Base-by-base conservation (phyloP, 1,140 invertebrate species). In the Micrasema longulum region DNA sequence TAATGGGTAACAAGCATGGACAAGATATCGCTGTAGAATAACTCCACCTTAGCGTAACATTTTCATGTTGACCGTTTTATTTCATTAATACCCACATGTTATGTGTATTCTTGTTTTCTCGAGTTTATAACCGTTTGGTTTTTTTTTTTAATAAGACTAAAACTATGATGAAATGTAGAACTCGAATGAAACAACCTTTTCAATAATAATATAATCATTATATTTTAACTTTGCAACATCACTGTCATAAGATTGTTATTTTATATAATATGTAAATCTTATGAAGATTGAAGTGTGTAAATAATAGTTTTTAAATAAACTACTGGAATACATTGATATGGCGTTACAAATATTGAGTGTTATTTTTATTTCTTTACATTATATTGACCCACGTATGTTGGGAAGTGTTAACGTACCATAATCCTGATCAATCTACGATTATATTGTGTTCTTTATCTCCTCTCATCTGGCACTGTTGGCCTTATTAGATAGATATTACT, bases 241-340 rank as follows among this genome's bases (percentile, higher is more conserved):
- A 55, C 60, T 70, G 55, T 70, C 68, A 70, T 63, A 62, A 62
- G 68, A 70, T 60, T 50, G 50, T 70, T 70, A 70, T 70, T 70
- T 70, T 70, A 53, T 64, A 41, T 53, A 53, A 53, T 69, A 71
- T 65, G 69, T 62, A 60, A 65, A 71, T 71, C 69, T 71, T 71
- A 71, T 66, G 69, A 65, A 64, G 50, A 55, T 71, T 47, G 69
- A 71, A 64, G 69, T 71, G 50, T 71, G 69, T 71, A 71, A 71
- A 71, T 71, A 71, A 71, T 65, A 65, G 63, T 65, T 71, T 71
- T 70, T 65, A 65, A 71, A 71, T 66, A 66, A 71, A 63, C 57
- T 70, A 70, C 45, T 63, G 68, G 57, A 70, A 70, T 70, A 70
- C 68, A 70, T 63, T 64, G 67, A 69, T 62, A 47, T 70, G 68